A percentile compares a stretch with the other conserved stretches of the same genome.
Conservation (phyloP, 2,888 invertebrate species). For the Apantesis nais region DNA sequence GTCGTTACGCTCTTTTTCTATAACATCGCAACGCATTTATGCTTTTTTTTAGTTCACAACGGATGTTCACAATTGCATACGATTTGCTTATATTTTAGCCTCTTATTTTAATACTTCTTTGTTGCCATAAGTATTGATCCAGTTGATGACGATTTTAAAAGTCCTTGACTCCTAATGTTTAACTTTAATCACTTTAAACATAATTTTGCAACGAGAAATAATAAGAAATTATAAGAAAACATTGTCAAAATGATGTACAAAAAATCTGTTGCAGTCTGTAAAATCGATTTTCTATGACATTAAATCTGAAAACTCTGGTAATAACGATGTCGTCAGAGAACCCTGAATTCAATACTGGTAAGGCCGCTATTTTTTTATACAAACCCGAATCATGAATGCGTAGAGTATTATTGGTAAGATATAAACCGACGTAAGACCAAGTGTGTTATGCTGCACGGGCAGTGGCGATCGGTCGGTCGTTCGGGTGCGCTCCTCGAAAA, state of each 20-base stretch:
- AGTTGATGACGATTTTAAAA: neutral
- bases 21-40: constrained; percentile 60
- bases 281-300: neutral
- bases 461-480: constrained; percentile 35
- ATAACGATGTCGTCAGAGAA: constrained; percentile 1
- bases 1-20: constrained; percentile 65
- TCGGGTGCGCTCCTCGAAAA: constrained; percentile 67
- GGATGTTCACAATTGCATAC: neutral
- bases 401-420: constrained; percentile 36
- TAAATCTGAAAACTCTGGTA: neutral
- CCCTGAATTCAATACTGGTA: neutral
- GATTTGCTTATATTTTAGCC: constrained; percentile 3
- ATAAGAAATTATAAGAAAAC: neutral
- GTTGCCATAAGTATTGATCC: neutral
- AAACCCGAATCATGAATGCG: constrained; percentile 26
- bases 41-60: constrained; percentile 13
- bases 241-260: neutral
- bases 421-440: constrained; percentile 48
- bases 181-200: neutral
- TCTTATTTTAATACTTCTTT: constrained; percentile 4
- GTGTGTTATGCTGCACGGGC: constrained; percentile 52
- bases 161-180: neutral
- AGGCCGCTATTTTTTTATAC: constrained; percentile 22
- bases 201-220: neutral
- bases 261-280: neutral